Evolutionary conservation across 1,140 invertebrate genomes (phyloP), one percentile per base, ranked within the genome.

Genomic region (Euwallacea similis): DNA sequence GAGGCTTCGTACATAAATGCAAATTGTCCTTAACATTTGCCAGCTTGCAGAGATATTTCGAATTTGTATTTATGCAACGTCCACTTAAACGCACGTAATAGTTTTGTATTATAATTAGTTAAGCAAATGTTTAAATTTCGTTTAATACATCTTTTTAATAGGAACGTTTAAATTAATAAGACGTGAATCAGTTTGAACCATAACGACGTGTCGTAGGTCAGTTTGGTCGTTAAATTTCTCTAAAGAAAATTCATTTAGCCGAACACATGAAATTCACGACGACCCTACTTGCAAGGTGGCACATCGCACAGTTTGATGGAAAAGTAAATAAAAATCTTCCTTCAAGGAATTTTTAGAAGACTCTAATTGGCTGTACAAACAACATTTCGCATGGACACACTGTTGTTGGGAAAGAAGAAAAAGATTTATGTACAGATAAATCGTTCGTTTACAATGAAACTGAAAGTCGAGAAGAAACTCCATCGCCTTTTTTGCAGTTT

Each of bases 21-120:
- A 63, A 63, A 63, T 47, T 63, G 61, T 63, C 61, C 61, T 63
- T 63, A 63, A 63, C 61, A 63, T 63, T 63, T 63, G 46, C 46
- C 13, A 33, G 10, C 58, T 42, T 43, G 11, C 7, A 13, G 43
- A 63, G 44, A 63, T 63, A 47, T 56, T 63, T 63, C n/a, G 11
- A 63, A 63, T 50, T 50, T 50, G 8, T 7, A 11, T 10, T 63
- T 63, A 16, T 43, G 42, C 43, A 63, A 63, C 61, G 7, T 11
- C 8, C 42, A 46, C 33, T 47, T 63, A 47, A 63, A 63, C 44
- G 16, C 42, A 61, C 21, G 42, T 42, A 61, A 61, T 43, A 43
- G 41, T 43, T 15, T 15, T 41, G 42, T 41, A 56, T 56, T 56
- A 56, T 56, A 56, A 56, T 21, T 11, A 16, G 11, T 56, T 56